These are phyloP conservation scores for Ceratotherium simum DNA, from an alignment of 2,113 vertebrate species.

Conservation along the genomic window DNA sequence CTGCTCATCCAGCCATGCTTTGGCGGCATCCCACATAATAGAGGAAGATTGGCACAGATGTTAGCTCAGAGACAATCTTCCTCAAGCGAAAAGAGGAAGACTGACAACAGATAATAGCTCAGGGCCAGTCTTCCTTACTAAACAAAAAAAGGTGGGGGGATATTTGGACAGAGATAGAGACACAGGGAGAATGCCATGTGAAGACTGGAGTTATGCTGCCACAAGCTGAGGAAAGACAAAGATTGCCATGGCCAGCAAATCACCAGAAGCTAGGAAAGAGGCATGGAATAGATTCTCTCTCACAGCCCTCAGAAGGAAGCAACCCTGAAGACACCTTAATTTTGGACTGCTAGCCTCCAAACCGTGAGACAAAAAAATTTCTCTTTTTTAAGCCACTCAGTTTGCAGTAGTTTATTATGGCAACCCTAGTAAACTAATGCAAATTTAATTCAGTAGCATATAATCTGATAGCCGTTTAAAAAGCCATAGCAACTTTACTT, in stretches of 20 bases:
- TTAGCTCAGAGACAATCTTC: too few relatives aligned
- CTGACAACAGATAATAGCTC: too few relatives aligned
- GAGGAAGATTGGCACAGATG: too few relatives aligned
- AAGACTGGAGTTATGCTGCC: background rate
- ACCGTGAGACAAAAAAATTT: background rate
- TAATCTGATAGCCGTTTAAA: background rate
- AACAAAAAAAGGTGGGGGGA: background rate
- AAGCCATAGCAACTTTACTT: background rate
- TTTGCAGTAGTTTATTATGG: background rate
- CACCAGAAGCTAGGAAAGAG: background rate
- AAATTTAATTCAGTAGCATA: slow-evolving; percentile 2
- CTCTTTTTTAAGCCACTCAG: background rate
- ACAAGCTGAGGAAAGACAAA: background rate
- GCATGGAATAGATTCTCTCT: background rate
- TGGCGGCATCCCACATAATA: too few relatives aligned
- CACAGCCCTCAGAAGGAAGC: background rate
- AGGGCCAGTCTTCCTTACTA: too few relatives aligned
- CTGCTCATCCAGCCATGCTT: too few relatives aligned
- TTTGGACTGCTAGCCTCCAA: background rate
- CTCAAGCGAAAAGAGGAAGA: too few relatives aligned
- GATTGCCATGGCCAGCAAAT: background rate
- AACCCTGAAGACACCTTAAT: background rate
- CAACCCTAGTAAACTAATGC: background rate
- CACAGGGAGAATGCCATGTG: fast-evolving
- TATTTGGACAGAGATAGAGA: background rate